Evolutionary conservation across 2,888 invertebrate genomes (phyloP), one percentile per base, ranked within the genome.

Genomic region (Itoplectis maculator): DNA sequence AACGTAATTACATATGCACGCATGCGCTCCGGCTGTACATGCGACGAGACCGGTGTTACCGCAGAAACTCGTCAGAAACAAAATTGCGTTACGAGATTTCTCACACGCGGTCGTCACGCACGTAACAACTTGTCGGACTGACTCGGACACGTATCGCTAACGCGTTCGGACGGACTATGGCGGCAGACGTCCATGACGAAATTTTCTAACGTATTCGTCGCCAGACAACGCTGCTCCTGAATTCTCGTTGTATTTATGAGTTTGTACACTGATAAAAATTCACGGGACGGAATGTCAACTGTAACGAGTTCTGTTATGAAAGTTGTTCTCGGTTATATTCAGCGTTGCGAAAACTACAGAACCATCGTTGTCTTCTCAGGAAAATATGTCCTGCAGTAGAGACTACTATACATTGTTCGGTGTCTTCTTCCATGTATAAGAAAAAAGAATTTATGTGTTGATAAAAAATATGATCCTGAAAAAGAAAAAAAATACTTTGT

Each of bases 81-180:
- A 82, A 82, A 74, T 70, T 79, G 63, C 59, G 37, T 63, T 73
- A 81, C 69, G 77, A 78, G 69, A 78, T 74, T 81, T 66, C 63
- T 68, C 56, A 29, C 11, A 51, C 56, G 47, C 11, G 61, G 76
- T 37, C 47, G 56, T 40, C 13, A 59, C 51, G 35, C 45, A 23
- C 70, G 63, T 65, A 40, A 63, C 70, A 40, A 42, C 13, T n/a
- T n/a, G n/a, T n/a, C n/a, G n/a, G n/a, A 29, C 2, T 5, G 40
- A 37, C 70, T 63, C 63, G 54, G 11, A 23, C 66, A 49, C 40
- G 61, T 77, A 73, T 81, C 45, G 73, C 77, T 73, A 81, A 77
- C 70, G 68, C 68, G 73, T 81, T 81, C 77, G 23, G 45, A 69
- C 68, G 47, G 0, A 76, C 51, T 20, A n/a, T 23, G 13, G 47